Base-by-base conservation (phyloP, 2,797 vertebrate species). In the Gambelia wislizenii region DNA sequence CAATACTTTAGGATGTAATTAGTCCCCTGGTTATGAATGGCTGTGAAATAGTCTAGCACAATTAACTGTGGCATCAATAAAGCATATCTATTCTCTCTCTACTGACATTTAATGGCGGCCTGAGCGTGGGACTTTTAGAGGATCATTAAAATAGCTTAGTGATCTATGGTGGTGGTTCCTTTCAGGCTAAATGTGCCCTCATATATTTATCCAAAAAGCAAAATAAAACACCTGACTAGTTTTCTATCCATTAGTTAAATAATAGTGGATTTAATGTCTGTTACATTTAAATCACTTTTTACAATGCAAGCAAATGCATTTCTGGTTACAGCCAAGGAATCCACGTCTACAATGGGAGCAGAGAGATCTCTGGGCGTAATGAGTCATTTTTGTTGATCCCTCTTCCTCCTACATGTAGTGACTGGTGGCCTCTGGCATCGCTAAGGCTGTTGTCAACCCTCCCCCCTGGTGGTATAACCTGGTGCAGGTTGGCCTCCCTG, bases 11-110 rank as follows among this genome's bases (percentile, higher is more conserved):
- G 87, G 89, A 89, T 90, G 83, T 84, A 92, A 95, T 92, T 95
- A 91, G 88, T 94, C 90, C 91, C 86, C 95, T 89, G 92, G 39
- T 91, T 93, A 95, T 86, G 94, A 94, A 95, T 88, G 94, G 92
- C 59, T 64, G 36, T 84, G 89, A 90, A 96, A 91, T 27, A 88
- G 92, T 89, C 90, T 95, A 91, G 86, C 78, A 91, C 95, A 91
- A 91, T 84, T 91, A 94, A 91, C 56, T 92, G 89, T 82, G 90
- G 69, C 95, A 91, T 83, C 81, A 93, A 90, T 83, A 90, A 85
- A 92, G 87, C 61, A 69, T 1, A 3, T 90, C 87, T 92, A 70
- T 52, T n/a, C 39, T 86, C 70, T 88, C n/a, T 76, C 83, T 70
- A 27, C 72, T 76, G 86, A 61, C 27, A 70, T 84, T 91, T 86